Base-by-base conservation (phyloP, 2,888 invertebrate species). In the Diarsia rubi region DNA sequence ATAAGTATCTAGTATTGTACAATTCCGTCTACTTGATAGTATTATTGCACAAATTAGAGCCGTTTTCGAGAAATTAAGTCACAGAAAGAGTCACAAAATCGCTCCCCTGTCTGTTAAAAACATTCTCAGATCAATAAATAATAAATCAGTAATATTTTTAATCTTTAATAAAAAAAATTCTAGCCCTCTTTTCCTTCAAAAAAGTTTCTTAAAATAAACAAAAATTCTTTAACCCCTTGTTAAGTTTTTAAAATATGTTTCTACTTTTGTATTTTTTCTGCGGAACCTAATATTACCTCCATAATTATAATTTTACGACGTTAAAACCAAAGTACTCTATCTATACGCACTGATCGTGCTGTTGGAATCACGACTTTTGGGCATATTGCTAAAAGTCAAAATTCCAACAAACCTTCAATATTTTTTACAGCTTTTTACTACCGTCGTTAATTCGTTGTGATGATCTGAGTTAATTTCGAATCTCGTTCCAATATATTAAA, bases 401-500 rank as follows among this genome's bases (percentile, higher is more conserved):
- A 62, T 0, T 62, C n/a, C n/a, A 9, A 42, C 9, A 16, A n/a
- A 42, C n/a, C 8, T 16, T 42, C 21, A 62, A 62, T 6, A 1
- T 31, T 16, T 16, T 14, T 62, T 16, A n/a, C 37, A 5, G 1
- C n/a, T 0, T 9, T 62, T 62, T 0, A 4, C n/a, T 9, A 42
- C 62, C n/a, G n/a, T 62, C 42, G 9, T 42, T 6, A 49, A 45
- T 65, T 66, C 37, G 9, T 67, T 70, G 4, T 47, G 24, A 88
- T 80, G 88, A 88, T 89, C 88, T 88, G 89, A 87, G 84, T 83
- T 45, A 76, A 31, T 69, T 52, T 31, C 69, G 89, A 88, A 88
- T 89, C 89, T 88, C 89, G 79, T 78, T 59, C 63, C 72, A 81
- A 45, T 54, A 42, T 45, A 68, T 66, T 78, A 76, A 62, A 73